These are phyloP conservation scores for Phalanger gymnotis DNA, from an alignment of 2,797 vertebrate species.

Conservation along the genomic window DNA sequence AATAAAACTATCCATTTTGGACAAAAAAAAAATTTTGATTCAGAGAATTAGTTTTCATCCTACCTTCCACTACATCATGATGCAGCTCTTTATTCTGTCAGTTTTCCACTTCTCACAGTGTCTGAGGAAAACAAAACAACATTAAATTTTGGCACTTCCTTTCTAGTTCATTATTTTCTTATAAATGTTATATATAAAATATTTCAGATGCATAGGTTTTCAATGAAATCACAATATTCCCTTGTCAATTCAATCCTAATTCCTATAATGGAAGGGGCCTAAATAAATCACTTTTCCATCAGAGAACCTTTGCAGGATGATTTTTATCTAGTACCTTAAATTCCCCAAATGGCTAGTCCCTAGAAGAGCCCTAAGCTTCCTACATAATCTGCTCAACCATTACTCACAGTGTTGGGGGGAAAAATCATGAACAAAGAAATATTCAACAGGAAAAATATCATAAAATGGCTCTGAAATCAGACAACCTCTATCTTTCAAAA, in stretches of 20 bases:
- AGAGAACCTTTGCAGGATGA: neutral
- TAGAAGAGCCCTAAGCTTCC: conserved; percentile 35
- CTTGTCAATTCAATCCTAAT: neutral
- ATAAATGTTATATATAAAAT: neutral
- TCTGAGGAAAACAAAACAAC: neutral
- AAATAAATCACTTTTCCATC: neutral
- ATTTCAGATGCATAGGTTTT: neutral
- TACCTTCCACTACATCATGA: neutral
- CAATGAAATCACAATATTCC: neutral
- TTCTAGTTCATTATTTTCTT: neutral
- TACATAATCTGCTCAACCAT: conserved; percentile 31
- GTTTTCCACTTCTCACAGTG: neutral
- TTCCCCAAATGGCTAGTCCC: conserved; percentile 6
- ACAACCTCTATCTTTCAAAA: neutral
- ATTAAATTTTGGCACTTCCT: neutral
- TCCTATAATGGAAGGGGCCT: neutral
- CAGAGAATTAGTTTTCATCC: neutral
- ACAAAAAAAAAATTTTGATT: neutral
- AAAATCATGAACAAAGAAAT: neutral
- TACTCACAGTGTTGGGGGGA: neutral
- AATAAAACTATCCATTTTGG: neutral
- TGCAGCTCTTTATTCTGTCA: neutral
- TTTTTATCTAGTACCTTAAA: neutral
- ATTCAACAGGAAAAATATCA: neutral
- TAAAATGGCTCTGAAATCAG: conserved; percentile 48